A percentile compares a stretch with the other conserved stretches of the same genome.
Evolutionary conservation across 2,113 vertebrate species (phyloP).

Genomic region (Myocastor coypus): DNA sequence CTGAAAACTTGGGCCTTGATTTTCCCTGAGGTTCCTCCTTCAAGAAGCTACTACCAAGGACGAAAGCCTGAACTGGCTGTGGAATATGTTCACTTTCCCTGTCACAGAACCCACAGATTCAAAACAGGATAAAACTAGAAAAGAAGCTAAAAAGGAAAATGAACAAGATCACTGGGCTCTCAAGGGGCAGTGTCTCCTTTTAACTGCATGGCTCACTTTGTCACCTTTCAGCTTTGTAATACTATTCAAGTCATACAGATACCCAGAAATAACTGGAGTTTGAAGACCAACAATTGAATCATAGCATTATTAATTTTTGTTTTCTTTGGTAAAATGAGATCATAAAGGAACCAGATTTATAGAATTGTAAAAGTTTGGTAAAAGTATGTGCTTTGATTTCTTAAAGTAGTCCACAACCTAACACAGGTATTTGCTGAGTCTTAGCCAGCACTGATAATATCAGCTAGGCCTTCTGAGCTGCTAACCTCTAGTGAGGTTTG

Average conservation of each 20-base stretch:
- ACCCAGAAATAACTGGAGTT: neutral
- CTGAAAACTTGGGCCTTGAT: neutral
- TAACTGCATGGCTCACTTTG: neutral
- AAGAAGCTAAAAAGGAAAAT: neutral
- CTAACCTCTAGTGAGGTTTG: neutral
- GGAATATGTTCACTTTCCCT: neutral
- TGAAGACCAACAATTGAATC: neutral
- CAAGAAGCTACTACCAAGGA: neutral
- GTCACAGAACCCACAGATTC: neutral
- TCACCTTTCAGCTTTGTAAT: neutral
- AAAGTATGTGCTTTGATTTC: neutral
- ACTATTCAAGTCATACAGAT: neutral
- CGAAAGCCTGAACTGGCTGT: neutral
- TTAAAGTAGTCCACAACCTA: neutral
- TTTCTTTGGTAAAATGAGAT: neutral
- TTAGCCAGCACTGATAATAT: neutral
- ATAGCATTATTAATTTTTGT: neutral
- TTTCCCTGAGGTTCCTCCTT: neutral
- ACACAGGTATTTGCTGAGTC: neutral
- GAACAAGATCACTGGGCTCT: neutral
- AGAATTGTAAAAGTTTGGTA: neutral
- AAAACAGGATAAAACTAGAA: neutral
- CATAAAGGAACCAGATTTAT: neutral
- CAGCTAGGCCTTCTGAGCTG: neutral
- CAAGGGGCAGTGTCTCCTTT: neutral